A percentile compares a stretch with the other conserved stretches of the same genome.
These are phyloP conservation scores for Lagopus muta DNA, from an alignment of 2,113 vertebrate species.

Conservation along the genomic window DNA sequence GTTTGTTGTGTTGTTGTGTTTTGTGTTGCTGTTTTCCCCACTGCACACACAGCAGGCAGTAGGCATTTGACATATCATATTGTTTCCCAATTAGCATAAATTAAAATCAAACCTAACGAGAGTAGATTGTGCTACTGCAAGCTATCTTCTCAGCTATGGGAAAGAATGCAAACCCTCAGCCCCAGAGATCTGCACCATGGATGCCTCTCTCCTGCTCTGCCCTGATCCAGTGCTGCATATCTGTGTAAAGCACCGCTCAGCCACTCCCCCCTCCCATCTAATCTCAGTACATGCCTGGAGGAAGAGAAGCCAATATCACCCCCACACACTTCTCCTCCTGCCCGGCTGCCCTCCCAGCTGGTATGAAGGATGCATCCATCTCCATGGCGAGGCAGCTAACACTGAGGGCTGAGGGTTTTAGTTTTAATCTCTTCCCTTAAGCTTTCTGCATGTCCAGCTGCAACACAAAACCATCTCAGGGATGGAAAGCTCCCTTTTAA, in stretches of 20 bases:
- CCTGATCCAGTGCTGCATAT: neutral
- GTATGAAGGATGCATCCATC: neutral
- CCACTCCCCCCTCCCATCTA: neutral
- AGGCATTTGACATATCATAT: neutral
- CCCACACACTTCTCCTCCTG: neutral
- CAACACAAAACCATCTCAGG: neutral
- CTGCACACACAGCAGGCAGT: neutral
- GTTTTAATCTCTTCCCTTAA: neutral
- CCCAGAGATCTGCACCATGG: neutral
- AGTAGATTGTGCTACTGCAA: neutral
- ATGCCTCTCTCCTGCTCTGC: neutral
- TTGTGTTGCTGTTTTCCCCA: neutral
- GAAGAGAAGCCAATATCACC: neutral
- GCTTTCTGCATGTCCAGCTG: neutral
- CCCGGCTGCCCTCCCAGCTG: neutral
- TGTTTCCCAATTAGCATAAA: neutral
- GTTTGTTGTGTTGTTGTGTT: neutral
- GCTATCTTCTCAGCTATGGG: fast-evolving
- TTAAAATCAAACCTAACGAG: neutral
- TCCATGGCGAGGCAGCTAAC: neutral
- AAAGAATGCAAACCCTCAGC: fast-evolving
- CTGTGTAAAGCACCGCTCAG: neutral
- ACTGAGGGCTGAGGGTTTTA: neutral
- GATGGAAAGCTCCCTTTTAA: neutral
- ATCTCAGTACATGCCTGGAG: neutral